Evolutionary conservation across 2,797 vertebrate genomes (phyloP).

Genomic region (Phyllotis vaccarum): DNA sequence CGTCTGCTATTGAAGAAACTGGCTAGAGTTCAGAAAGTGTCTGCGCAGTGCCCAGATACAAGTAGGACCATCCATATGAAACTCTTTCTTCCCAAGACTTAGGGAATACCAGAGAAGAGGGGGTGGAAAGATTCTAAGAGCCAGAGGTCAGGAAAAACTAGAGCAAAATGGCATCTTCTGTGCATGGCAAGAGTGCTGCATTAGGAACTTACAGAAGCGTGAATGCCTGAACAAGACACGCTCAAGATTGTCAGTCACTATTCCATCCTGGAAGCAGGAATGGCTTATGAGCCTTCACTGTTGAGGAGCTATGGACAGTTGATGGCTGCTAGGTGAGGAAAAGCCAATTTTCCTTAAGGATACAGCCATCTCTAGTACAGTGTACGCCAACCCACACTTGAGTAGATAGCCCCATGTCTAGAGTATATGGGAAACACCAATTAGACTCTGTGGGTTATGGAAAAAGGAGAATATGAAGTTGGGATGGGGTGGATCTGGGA

Average conservation of each 20-base stretch:
- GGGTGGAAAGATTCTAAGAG: neutral
- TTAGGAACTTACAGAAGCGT: neutral
- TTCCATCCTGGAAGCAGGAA: neutral
- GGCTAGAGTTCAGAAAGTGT: too few relatives aligned
- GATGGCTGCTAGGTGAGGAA: neutral
- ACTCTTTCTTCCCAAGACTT: neutral
- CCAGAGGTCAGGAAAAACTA: neutral
- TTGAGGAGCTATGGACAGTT: neutral
- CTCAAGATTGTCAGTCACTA: fast-evolving
- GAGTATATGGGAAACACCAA: neutral
- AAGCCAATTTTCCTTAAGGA: neutral
- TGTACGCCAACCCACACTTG: neutral
- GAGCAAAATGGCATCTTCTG: neutral
- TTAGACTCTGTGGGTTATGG: neutral
- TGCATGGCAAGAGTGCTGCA: neutral
- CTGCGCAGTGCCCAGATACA: neutral
- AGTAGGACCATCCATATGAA: neutral
- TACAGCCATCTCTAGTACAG: neutral
- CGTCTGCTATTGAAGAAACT: neutral
- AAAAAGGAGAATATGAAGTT: neutral
- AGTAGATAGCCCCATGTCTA: neutral
- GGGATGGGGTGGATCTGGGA: neutral
- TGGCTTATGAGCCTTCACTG: neutral
- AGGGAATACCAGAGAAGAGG: neutral
- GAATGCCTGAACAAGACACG: neutral